Percentiles rank a stretch among this genome's conserved stretches.
Evolutionary conservation across 2,797 vertebrate species (phyloP).

Genomic region (Spinus pinus): DNA sequence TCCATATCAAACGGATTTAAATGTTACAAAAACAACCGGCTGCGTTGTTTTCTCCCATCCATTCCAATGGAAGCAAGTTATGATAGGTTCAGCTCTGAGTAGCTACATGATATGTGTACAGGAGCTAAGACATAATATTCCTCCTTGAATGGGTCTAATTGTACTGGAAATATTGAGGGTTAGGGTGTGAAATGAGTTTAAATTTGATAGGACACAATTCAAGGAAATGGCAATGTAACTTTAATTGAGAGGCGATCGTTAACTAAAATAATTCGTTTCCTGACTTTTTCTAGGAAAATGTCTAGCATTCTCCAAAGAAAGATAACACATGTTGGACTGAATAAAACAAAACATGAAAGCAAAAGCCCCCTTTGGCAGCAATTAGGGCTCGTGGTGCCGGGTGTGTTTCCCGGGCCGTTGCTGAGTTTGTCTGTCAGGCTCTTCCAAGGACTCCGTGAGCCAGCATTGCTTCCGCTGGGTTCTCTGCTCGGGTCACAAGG

Average conservation of each 20-base stretch:
- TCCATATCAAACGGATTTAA: background rate
- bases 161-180: background rate
- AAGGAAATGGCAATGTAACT: background rate
- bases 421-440: conserved; percentile 43
- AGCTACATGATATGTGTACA: background rate
- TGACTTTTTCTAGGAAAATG: background rate
- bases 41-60: background rate
- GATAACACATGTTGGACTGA: background rate
- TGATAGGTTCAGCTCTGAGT: background rate
- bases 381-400: background rate
- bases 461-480: conserved; percentile 70
- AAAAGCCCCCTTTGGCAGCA: conserved; percentile 4
- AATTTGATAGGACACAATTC: conserved; percentile 1
- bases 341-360: background rate
- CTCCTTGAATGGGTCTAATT: background rate
- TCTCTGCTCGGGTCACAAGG: conserved; percentile 72
- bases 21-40: background rate
- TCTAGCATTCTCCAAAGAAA: background rate
- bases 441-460: conserved; percentile 38
- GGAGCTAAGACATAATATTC: background rate
- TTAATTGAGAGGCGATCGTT: background rate
- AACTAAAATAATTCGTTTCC: background rate
- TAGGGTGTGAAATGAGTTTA: background rate
- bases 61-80: background rate
- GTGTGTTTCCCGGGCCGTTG: background rate